These are phyloP conservation scores for Trochalopteron elliotii DNA, from an alignment of 2,113 vertebrate genomes.

Conservation along the genomic window DNA sequence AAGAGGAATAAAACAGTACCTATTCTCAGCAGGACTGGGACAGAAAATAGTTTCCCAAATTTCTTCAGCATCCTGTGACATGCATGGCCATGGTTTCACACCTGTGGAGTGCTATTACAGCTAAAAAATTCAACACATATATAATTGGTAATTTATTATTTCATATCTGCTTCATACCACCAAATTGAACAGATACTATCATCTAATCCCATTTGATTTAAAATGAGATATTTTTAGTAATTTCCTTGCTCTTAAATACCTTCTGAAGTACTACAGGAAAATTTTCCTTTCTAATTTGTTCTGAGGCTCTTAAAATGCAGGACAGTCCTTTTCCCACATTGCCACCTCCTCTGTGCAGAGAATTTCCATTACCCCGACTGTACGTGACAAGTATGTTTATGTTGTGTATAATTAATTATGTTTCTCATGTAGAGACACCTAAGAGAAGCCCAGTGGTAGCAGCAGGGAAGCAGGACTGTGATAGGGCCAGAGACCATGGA, in stretches of 20 bases:
- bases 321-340: not conserved
- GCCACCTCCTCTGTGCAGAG: not conserved
- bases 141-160: not conserved
- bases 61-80: not conserved
- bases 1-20: not conserved
- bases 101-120: not conserved
- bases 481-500: not conserved
- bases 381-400: fast-evolving
- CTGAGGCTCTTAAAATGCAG: not conserved
- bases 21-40: not conserved
- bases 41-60: not conserved
- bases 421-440: not conserved
- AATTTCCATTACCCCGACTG: not conserved
- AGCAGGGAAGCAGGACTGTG: not conserved
- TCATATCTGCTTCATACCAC: not conserved
- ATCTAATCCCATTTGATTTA: not conserved
- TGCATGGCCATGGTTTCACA: fast-evolving
- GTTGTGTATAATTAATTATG: not conserved
- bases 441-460: not conserved
- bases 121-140: not conserved
- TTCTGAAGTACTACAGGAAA: not conserved
- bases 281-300: not conserved
- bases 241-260: not conserved
- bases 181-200: not conserved
- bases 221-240: not conserved